Percentiles rank a stretch among this genome's conserved stretches.
Conservation (phyloP, 1,140 invertebrate genomes). For the Drosophila prosaltans region DNA sequence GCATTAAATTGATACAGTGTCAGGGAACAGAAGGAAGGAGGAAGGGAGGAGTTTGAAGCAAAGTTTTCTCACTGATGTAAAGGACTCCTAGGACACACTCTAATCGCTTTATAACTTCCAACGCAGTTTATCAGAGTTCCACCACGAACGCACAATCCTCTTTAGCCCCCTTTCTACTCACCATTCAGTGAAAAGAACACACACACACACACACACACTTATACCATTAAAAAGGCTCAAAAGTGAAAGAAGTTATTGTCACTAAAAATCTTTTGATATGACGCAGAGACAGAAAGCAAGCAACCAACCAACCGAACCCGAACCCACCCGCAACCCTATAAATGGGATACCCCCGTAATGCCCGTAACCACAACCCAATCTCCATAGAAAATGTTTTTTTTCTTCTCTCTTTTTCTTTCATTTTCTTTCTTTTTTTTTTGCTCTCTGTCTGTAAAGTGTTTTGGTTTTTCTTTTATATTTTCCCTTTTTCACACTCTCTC, state of each 20-base stretch:
- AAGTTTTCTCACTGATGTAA: constrained; percentile 31
- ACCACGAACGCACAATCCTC: constrained; percentile 24
- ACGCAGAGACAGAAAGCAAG: constrained; percentile 10
- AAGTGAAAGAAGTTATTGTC: constrained; percentile 69
- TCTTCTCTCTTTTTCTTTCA: constrained; percentile 10
- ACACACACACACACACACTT: constrained; percentile 11
- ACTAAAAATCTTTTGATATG: constrained; percentile 65
- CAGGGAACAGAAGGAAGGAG: constrained; percentile 18
- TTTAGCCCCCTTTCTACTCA: constrained; percentile 21
- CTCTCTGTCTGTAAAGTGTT: constrained; percentile 23
- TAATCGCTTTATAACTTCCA: constrained; percentile 81
- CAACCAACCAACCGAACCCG: neutral
- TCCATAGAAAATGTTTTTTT: constrained; percentile 13
- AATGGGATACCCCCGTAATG: neutral
- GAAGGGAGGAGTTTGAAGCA: no score
- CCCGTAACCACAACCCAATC: neutral
- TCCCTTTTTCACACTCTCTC: constrained; percentile 22
- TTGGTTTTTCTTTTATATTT: constrained; percentile 39
- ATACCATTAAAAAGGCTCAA: constrained; percentile 46
- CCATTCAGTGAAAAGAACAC: neutral
- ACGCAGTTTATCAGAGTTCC: constrained; percentile 69
- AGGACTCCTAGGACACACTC: constrained; percentile 53
- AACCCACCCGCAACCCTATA: neutral
- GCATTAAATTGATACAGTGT: constrained; percentile 73
- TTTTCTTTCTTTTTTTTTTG: constrained; percentile 15